Base-by-base conservation (phyloP, 2,113 vertebrate genomes). In the Balaeniceps rex region DNA sequence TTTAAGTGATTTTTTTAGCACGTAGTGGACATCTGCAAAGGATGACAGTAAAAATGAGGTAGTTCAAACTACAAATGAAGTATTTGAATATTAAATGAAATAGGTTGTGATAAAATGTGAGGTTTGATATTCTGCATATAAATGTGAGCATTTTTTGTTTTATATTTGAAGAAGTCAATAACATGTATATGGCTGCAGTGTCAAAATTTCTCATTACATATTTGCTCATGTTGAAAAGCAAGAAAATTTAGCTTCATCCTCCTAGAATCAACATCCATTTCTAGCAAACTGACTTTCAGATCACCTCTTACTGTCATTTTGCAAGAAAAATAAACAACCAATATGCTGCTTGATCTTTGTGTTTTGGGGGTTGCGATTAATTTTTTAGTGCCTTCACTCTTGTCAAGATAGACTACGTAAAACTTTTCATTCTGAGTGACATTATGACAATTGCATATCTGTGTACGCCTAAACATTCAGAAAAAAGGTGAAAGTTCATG, bases 301-400 rank as follows among this genome's bases (percentile, higher is more conserved):
- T 91, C 34, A 70, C 31, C 29, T 70, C 23, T 46, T 70, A 36
- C 29, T 78, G 42, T 55, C 33, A 55, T 60, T 92, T 93, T 64
- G 18, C 64, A 65, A 57, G 44, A 80, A 89, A 65, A 69, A 19
- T n/a, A 44, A 93, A 3, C 36, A 46, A 65, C 19, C 57, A 57
- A 42, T 61, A 17, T 54, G 14, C 18, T 55, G 22, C 46, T 52
- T 69, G 61, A 87, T 80, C 74, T 96, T 84, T 94, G 66, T 74
- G 19, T 65, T 77, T 71, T 64, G 12, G 66, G 57, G 26, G 44
- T 65, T 88, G 46, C 12, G 34, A 83, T 87, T 70, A 44, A 31
- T 36, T 88, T 90, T 97, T 95, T 92, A 95, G 94, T 19, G 22
- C 82, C 51, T 95, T 87, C 75, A 58, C 19, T 96, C 74, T 91